Percentiles rank a stretch among this genome's conserved stretches.
These are phyloP conservation scores for Channallabes apus DNA, from an alignment of 2,797 vertebrate genomes.

Conservation along the genomic window DNA sequence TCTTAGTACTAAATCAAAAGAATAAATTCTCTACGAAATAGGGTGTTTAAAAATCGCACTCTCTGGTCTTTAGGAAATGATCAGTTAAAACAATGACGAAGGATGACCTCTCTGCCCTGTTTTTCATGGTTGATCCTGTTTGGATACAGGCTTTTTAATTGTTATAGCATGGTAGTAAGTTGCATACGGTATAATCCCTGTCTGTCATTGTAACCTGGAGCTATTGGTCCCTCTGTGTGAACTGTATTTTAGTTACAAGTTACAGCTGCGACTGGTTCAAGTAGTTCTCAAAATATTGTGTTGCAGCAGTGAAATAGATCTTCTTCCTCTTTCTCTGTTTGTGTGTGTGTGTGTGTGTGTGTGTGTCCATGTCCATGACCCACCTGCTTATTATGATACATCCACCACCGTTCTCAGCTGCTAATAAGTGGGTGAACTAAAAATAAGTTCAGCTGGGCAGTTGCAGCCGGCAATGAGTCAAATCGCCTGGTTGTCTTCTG, in stretches of 20 bases:
- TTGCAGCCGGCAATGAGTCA: conserved; percentile 62
- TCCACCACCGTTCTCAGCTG: conserved; percentile 60
- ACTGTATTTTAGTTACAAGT: not conserved
- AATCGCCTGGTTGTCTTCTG: conserved; percentile 67
- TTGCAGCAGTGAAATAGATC: not conserved
- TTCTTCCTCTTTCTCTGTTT: conserved; percentile 17
- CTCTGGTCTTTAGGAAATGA: not conserved
- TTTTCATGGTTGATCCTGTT: not conserved
- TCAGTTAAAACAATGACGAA: not conserved
- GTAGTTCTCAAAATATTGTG: not conserved
- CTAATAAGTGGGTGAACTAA: conserved; percentile 61
- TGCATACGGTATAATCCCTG: too few relatives aligned
- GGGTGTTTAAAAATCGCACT: not conserved
- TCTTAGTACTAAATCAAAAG: not conserved
- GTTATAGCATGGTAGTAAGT: not conserved
- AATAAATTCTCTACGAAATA: too few relatives aligned
- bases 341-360: conserved; percentile 24
- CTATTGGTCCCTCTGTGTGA: not conserved
- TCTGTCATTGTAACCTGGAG: not conserved
- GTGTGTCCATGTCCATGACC: conserved; percentile 44
- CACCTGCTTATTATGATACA: conserved; percentile 67
- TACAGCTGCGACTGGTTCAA: not conserved
- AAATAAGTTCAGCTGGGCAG: conserved; percentile 68
- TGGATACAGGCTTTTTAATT: not conserved
- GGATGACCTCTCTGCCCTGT: not conserved